These are phyloP conservation scores for Hemitrygon akajei DNA, from an alignment of 2,797 vertebrate genomes.

Conservation along the genomic window DNA sequence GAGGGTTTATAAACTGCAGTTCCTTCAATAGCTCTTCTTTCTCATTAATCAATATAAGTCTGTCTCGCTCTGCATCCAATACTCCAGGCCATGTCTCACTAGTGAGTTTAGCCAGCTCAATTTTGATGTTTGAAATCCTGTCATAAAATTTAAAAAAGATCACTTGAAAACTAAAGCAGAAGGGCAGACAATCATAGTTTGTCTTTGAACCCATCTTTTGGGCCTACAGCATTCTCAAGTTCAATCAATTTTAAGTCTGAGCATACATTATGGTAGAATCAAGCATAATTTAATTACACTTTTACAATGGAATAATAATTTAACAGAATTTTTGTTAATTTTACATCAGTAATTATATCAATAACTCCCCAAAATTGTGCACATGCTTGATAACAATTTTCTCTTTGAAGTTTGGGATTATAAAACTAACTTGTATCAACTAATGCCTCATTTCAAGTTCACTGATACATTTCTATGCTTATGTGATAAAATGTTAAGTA, in stretches of 20 bases:
- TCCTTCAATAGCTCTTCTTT: conserved; percentile 96
- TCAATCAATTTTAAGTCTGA: not conserved
- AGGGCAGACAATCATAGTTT: not conserved
- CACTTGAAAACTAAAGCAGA: not conserved
- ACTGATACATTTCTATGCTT: not conserved
- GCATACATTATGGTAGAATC: not conserved
- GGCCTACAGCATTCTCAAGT: not conserved
- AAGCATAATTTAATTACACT: not conserved
- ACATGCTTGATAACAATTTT: not conserved
- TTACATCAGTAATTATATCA: not conserved
- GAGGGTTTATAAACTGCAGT: conserved; percentile 78
- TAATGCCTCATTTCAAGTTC: not conserved
- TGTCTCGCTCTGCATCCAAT: conserved; percentile 86
- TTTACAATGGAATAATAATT: not conserved
- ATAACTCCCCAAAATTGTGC: not conserved
- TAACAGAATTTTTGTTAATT: not conserved
- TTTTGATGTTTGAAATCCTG: conserved; percentile 90
- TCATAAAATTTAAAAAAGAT: not conserved
- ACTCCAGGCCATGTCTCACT: conserved; percentile 92
- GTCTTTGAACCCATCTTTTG: not conserved
- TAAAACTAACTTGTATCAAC: not conserved
- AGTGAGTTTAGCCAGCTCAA: conserved; percentile 88
- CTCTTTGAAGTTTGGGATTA: not conserved
- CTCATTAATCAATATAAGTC: conserved; percentile 89
- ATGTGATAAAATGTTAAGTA: not conserved